Conservation (phyloP, 2,888 invertebrate species). For the Molorchus minor region DNA sequence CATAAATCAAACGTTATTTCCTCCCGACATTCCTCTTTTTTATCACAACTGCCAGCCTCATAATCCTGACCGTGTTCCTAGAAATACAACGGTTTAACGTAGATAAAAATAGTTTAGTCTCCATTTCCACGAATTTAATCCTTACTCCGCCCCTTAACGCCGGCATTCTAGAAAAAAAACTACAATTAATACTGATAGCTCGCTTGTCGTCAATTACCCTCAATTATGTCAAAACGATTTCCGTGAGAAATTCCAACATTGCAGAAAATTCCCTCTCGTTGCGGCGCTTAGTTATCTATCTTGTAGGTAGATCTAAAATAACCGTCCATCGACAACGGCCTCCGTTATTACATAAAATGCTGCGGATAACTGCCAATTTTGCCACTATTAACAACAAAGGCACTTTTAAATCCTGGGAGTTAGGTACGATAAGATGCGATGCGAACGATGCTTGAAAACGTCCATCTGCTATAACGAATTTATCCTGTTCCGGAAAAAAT, state of each 20-base stretch:
- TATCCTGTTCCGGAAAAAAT: too few relatives aligned
- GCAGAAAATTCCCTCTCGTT: neutral
- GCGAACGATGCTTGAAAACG: too few relatives aligned
- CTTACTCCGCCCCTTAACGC: neutral
- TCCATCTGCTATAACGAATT: too few relatives aligned
- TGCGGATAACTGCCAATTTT: constrained; percentile 12
- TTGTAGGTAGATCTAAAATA: constrained; percentile 10
- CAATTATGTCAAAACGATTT: constrained; percentile 16
- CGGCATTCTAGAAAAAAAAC: constrained; percentile 5
- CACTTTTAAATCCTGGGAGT: too few relatives aligned
- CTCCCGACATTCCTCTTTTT: too few relatives aligned
- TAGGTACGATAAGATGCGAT: too few relatives aligned
- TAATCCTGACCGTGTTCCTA: neutral
- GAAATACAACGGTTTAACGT: neutral
- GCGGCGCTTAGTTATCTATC: constrained; percentile 11
- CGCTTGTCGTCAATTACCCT: constrained; percentile 4
- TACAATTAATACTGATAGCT: constrained; percentile 18
- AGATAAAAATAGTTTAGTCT: constrained; percentile 1
- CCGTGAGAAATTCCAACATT: constrained; percentile 17
- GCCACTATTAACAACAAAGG: constrained; percentile 4
- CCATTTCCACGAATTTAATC: constrained; percentile 8
- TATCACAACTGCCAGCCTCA: neutral
- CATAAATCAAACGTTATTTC: neutral
- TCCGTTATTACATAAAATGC: constrained; percentile 13
- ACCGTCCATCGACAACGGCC: neutral